Conservation (phyloP, 2,888 invertebrate genomes). For the Acronicta psi region DNA sequence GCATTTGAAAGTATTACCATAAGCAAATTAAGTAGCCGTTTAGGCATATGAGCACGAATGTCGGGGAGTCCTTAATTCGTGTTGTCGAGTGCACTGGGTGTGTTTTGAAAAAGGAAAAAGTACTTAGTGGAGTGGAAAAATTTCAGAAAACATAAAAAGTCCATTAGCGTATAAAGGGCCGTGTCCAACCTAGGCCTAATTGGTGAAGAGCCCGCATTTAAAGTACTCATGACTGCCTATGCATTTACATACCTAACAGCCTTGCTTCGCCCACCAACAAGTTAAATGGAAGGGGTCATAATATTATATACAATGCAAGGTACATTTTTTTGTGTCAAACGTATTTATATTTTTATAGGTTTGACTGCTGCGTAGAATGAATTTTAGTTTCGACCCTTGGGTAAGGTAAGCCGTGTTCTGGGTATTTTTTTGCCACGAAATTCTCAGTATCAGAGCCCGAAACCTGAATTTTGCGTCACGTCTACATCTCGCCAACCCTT, state of each 20-base stretch:
- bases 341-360: no score
- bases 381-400: no score
- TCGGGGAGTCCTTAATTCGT: slow-evolving; percentile 49
- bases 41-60: slow-evolving; percentile 48
- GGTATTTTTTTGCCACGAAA: no score
- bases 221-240: slow-evolving; percentile 25
- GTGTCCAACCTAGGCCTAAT: slow-evolving; percentile 55
- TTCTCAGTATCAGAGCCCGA: no score
- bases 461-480: no score
- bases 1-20: slow-evolving; percentile 50
- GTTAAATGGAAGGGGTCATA: not conserved
- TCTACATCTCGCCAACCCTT: no score
- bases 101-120: slow-evolving; percentile 40
- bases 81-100: slow-evolving; percentile 40
- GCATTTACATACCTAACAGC: slow-evolving; percentile 36
- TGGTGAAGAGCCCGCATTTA: slow-evolving; percentile 51
- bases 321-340: no score
- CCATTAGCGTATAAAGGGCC: slow-evolving; percentile 66
- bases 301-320: not conserved
- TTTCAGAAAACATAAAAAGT: slow-evolving; percentile 70
- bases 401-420: no score
- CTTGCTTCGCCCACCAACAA: not conserved
- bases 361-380: no score
- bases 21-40: slow-evolving; percentile 54
- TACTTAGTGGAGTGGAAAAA: slow-evolving; percentile 61